phyloP scores from a whole-genome alignment of 2,888 invertebrate genomes.

The Mycogona germanica region DNA sequence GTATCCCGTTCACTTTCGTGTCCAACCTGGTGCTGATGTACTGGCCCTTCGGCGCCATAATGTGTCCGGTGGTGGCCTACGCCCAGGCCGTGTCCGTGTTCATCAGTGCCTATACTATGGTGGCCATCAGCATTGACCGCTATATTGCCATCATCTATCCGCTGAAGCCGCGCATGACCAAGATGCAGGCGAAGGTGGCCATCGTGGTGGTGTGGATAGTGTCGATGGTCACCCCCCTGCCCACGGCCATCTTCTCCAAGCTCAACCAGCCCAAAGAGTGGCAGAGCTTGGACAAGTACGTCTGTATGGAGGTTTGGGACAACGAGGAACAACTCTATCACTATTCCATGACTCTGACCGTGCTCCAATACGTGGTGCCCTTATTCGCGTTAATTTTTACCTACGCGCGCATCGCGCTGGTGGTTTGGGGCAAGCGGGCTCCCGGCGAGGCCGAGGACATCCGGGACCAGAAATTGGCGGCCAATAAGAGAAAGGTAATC shows the following conservation, averaged over 20 bases:
- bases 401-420: conserved; percentile 70
- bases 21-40: conserved; percentile 60
- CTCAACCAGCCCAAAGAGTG: conserved; percentile 23
- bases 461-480: conserved; percentile 67
- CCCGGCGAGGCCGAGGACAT: conserved; percentile 78
- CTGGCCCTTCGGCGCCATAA: conserved; percentile 74
- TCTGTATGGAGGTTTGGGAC: conserved; percentile 26
- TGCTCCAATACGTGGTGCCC: conserved; percentile 73
- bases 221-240: conserved; percentile 64
- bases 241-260: conserved; percentile 60
- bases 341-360: conserved; percentile 55
- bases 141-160: conserved; percentile 87
- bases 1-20: conserved; percentile 81
- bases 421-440: conserved; percentile 74
- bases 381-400: conserved; percentile 67
- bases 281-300: conserved; percentile 2
- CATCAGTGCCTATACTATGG: conserved; percentile 77
- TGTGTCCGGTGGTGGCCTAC: conserved; percentile 74
- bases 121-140: conserved; percentile 81
- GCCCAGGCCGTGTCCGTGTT: conserved; percentile 40
- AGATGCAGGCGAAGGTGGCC: conserved; percentile 52
- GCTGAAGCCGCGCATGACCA: conserved; percentile 63
- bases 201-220: conserved; percentile 61
- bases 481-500: conserved; percentile 74
- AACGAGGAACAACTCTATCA: conserved; percentile 31